phyloP scores from a whole-genome alignment of 2,797 vertebrate genomes.

The Hoplostethus mediterraneus region DNA sequence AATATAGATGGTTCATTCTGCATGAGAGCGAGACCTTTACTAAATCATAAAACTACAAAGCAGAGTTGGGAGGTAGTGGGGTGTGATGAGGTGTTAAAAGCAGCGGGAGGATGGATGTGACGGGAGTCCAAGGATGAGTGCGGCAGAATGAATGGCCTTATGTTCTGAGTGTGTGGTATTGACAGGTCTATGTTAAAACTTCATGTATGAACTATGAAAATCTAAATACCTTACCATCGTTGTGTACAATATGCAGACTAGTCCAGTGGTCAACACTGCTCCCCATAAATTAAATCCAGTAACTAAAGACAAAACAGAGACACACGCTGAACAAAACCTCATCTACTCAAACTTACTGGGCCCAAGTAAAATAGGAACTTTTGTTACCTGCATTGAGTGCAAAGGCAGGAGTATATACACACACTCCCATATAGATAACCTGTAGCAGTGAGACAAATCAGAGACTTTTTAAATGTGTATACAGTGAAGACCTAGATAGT shows the following conservation, averaged over 20 bases:
- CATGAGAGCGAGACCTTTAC: too few relatives aligned
- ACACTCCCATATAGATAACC: conserved; percentile 95
- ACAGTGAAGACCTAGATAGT: too few relatives aligned
- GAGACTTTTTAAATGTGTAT: not conserved
- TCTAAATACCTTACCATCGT: conserved; percentile 82
- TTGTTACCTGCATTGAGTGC: conserved; percentile 91
- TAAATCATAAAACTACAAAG: too few relatives aligned
- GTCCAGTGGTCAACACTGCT: conserved; percentile 86
- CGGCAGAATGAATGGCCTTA: too few relatives aligned
- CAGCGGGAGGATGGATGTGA: too few relatives aligned
- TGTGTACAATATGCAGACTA: conserved; percentile 90
- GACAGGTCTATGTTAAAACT: not conserved
- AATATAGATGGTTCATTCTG: too few relatives aligned
- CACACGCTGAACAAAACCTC: not conserved
- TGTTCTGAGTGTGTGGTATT: too few relatives aligned
- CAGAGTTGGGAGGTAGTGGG: too few relatives aligned
- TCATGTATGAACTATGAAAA: not conserved
- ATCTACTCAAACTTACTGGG: not conserved
- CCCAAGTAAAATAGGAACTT: rapidly evolving
- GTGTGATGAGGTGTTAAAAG: too few relatives aligned
- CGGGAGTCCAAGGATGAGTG: too few relatives aligned
- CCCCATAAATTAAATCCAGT: conserved; percentile 91
- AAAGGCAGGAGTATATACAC: conserved; percentile 92
- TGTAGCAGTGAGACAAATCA: conserved; percentile 62
- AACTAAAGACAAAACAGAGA: conserved; percentile 77